These are phyloP conservation scores for Petrocephalus zakoni DNA, from an alignment of 2,113 vertebrate species.

Conservation along the genomic window DNA sequence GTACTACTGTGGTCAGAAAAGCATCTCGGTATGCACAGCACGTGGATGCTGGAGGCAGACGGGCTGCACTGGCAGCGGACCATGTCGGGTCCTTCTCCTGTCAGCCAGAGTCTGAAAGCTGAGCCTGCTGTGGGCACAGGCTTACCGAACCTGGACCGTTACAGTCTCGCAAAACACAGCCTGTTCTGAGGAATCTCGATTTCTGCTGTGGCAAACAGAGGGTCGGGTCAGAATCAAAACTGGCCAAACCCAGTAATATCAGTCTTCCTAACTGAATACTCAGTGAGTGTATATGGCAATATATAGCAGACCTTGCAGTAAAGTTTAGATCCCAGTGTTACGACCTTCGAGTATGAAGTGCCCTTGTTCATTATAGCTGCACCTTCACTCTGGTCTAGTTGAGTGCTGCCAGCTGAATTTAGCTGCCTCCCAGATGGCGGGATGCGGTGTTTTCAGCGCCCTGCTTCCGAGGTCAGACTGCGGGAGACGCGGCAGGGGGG, in stretches of 20 bases:
- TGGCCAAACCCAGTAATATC: background rate
- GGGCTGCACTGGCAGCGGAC: background rate
- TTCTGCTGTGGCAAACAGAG: background rate
- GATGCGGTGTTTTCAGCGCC: background rate
- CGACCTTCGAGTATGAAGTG: background rate
- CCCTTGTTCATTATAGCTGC: too few species aligned
- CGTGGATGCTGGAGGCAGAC: background rate
- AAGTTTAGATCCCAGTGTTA: background rate
- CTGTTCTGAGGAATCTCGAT: background rate
- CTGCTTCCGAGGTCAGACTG: background rate
- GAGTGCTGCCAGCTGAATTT: background rate
- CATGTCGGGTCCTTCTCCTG: background rate
- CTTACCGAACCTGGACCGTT: background rate
- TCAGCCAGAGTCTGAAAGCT: background rate
- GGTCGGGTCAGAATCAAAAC: background rate
- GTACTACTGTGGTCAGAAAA: background rate
- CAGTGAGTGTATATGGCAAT: background rate
- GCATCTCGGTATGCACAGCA: background rate
- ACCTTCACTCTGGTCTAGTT: background rate
- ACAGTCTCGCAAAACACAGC: background rate
- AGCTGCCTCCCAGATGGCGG: background rate
- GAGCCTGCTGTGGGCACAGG: background rate
- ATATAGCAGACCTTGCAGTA: slow-evolving; percentile 2
- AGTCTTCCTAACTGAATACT: background rate
- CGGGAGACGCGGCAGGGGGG: background rate